phyloP scores from a whole-genome alignment of 2,888 invertebrate genomes.

The Chrysodeixis includens region DNA sequence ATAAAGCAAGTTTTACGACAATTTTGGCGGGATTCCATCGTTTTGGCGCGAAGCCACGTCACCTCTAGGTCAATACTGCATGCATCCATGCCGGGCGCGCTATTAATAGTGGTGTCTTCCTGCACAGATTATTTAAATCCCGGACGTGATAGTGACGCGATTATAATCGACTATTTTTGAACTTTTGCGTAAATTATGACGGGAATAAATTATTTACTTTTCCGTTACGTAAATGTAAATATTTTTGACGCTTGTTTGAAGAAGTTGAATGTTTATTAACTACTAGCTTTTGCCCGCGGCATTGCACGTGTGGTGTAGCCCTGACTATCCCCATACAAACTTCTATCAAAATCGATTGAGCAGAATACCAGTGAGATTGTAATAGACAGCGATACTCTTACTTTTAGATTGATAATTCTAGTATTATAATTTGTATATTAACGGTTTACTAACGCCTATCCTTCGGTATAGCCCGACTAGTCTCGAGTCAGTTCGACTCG shows the following conservation, averaged over 20 bases:
- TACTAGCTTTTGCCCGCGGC: too few relatives aligned
- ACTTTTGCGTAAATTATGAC: background rate
- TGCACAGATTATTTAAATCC: constrained; percentile 10
- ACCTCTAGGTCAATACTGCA: constrained; percentile 55
- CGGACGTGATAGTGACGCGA: background rate
- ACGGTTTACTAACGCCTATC: too few relatives aligned
- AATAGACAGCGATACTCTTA: too few relatives aligned
- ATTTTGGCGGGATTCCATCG: constrained; percentile 33
- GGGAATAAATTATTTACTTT: background rate
- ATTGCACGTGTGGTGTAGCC: too few relatives aligned
- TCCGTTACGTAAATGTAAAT: background rate
- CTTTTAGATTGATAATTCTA: too few relatives aligned
- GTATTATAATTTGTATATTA: too few relatives aligned
- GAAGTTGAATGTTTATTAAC: background rate
- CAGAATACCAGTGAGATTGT: too few relatives aligned
- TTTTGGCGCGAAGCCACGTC: constrained; percentile 47
- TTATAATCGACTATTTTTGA: constrained; percentile 5
- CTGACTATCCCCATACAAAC: too few relatives aligned
- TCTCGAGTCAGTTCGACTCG: too few relatives aligned
- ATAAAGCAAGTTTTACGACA: constrained; percentile 3
- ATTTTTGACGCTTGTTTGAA: background rate
- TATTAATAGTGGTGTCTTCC: constrained; percentile 33
- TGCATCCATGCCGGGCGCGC: constrained; percentile 21
- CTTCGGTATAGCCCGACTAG: too few relatives aligned
- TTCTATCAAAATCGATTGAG: too few relatives aligned